Base-by-base conservation (phyloP, 2,113 vertebrate species). In the Lophotis ruficrista region DNA sequence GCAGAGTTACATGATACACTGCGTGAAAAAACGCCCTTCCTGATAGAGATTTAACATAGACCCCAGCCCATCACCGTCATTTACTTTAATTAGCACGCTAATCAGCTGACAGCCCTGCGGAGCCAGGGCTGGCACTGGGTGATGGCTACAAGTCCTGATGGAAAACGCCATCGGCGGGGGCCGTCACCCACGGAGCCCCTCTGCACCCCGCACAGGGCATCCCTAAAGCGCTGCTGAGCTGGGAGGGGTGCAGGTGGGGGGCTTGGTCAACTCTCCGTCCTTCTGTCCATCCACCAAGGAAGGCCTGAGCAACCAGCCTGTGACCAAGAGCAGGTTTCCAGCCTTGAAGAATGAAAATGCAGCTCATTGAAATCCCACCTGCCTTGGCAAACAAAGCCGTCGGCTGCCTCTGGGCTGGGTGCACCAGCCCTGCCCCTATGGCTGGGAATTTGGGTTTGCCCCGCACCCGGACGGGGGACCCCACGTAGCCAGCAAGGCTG, bases 261-360 rank as follows among this genome's bases (percentile, higher is more conserved):
- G 9, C 19, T 66, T 11, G 5, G 51, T 12, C 93, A 51, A 9
- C 13, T 9, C 10, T 45, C 27, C 45, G 33, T 12, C 83, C 5
- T 2, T 50, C 77, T 14, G 12, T 35, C 77, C 30, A 0, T 35
- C 77, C 30, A 0, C 0, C 3, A 20, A 27, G 27, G 10, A 41
- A 51, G 73, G 69, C n/a, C 77, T 2, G 45, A 87, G 69, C 91
- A 54, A 50, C 37, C 73, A 70, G 78, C 43, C 80, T 15, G 13
- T 68, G 93, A 66, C 80, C 47, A 4, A 69, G 80, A 83, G 89
- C 87, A 41, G 37, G 41, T 89, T 96, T 94, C 91, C 95, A 91
- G 89, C 45, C 30, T 72, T 28, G 62, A 51, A n/a, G 96, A 87
- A 96, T 16, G 83, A 62, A 94, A 92, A 87, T 13, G 2, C 69